Evolutionary conservation across 2,113 vertebrate species (phyloP), one percentile per base, ranked within the genome.

Genomic region (Hippocampus guttulatus): DNA sequence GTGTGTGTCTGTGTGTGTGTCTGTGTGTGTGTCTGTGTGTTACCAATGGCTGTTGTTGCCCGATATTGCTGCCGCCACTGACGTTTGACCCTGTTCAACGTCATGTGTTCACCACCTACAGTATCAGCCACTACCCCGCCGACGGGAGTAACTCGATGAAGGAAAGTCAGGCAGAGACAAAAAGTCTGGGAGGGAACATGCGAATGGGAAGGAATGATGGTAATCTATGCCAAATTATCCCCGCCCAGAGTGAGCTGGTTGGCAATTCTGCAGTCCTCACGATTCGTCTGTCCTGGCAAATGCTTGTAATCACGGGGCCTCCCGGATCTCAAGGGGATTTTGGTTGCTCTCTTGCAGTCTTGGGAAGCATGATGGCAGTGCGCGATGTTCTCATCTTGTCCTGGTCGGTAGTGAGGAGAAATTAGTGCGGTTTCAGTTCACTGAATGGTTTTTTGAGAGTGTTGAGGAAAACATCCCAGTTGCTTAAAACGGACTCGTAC

Each of bases 291-390:
- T 0, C 38, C 69, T 69, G 41, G 63, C 61, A 69, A 41, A 61
- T 70, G 64, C 27, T 71, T 27, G 25, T 81, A 83, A 88, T 80
- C 76, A 74, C 5, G 75, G 79, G 75, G 66, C 49, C 27, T 61
- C 51, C 51, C 10, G 27, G 16, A 33, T 18, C 70, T 75, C 27
- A 41, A 60, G 74, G 71, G 73, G 58, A n/a, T 30, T 43, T 57
- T 82, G 18, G 60, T 54, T 49, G n/a, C 66, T 83, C 25, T 63
- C 16, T 49, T 69, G 70, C 18, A 2, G 18, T 75, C 65, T 70
- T n/a, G 52, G 68, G 69, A 85, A 84, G 70, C 45, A 8, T 54
- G 55, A 69, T 70, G 73, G 25, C 66, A 75, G 41, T 60, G 14
- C 21, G 45, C 55, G 55, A 21, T 52, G 20, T 2, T 16, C 70